Conservation (phyloP, 2,113 vertebrate species). For the Myotis brandtii region DNA sequence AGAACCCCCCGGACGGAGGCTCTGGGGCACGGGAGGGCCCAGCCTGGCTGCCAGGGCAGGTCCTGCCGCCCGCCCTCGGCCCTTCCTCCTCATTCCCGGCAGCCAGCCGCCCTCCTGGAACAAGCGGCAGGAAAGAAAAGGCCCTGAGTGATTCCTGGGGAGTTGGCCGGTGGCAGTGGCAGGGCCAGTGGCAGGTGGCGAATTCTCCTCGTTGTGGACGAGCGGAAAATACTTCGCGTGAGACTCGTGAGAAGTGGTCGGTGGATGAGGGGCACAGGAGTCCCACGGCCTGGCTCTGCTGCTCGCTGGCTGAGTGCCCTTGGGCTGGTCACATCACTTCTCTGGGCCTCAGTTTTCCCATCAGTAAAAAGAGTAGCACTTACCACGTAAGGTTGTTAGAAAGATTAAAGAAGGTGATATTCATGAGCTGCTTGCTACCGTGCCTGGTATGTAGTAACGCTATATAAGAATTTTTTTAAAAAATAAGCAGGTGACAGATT, state of each 20-base stretch:
- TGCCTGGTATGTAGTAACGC: no score
- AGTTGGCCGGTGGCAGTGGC: slow-evolving; percentile 47
- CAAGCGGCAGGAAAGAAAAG: neutral
- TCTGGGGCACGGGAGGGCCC: neutral
- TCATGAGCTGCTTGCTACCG: neutral
- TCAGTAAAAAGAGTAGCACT: neutral
- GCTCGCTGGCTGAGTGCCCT: neutral
- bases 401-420: neutral
- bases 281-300: fast-evolving
- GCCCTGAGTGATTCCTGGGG: neutral
- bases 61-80: fast-evolving
- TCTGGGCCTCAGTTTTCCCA: neutral
- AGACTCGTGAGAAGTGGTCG: slow-evolving; percentile 11
- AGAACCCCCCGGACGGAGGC: neutral
- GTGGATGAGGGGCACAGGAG: neutral
- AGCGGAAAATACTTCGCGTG: slow-evolving; percentile 63
- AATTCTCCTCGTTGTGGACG: slow-evolving; percentile 25
- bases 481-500: neutral
- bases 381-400: neutral
- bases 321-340: neutral
- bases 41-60: neutral
- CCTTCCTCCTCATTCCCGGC: neutral
- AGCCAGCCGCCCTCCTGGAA: neutral
- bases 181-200: slow-evolving; percentile 54
- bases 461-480: neutral